These are phyloP conservation scores for Gadus macrocephalus DNA, from an alignment of 2,113 vertebrate species.

Conservation along the genomic window DNA sequence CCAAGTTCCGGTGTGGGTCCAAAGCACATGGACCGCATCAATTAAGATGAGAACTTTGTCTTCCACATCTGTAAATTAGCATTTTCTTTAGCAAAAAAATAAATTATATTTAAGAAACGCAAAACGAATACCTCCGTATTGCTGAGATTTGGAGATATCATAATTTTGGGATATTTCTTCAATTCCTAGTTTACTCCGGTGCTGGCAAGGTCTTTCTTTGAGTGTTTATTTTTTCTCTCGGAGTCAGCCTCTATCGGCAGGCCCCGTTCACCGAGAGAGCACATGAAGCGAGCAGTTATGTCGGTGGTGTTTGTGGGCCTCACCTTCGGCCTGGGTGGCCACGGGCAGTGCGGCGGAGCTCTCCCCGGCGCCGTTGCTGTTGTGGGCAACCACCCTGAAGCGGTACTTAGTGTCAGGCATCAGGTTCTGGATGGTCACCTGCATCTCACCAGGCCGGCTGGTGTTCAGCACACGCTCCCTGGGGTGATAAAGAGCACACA, in stretches of 20 bases:
- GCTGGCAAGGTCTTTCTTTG: neutral
- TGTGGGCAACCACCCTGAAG: conserved; percentile 90
- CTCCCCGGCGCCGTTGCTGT: conserved; percentile 87
- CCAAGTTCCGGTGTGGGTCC: no score
- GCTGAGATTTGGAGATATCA: no score
- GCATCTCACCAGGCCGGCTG: conserved; percentile 87
- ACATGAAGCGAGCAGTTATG: conserved; percentile 16
- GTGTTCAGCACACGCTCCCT: conserved; percentile 94
- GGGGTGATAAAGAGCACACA: conserved; percentile 18
- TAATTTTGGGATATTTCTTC: neutral
- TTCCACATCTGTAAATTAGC: no score
- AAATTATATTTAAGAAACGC: no score
- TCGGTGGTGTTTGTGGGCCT: conserved; percentile 35
- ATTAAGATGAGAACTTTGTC: no score
- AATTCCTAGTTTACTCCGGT: neutral
- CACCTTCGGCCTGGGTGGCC: conserved; percentile 95
- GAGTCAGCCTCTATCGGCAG: conserved; percentile 17
- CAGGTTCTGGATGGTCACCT: conserved; percentile 93
- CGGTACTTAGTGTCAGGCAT: conserved; percentile 92
- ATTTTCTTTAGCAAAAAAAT: no score
- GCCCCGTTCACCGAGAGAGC: conserved; percentile 33
- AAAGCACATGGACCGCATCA: no score
- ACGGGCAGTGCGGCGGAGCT: conserved; percentile 83
- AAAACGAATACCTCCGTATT: no score
- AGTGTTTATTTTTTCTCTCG: conserved; percentile 23